A percentile compares a stretch with the other conserved stretches of the same genome.
Conservation (phyloP, 2,113 vertebrate species). For the Nansenia antarctica region DNA sequence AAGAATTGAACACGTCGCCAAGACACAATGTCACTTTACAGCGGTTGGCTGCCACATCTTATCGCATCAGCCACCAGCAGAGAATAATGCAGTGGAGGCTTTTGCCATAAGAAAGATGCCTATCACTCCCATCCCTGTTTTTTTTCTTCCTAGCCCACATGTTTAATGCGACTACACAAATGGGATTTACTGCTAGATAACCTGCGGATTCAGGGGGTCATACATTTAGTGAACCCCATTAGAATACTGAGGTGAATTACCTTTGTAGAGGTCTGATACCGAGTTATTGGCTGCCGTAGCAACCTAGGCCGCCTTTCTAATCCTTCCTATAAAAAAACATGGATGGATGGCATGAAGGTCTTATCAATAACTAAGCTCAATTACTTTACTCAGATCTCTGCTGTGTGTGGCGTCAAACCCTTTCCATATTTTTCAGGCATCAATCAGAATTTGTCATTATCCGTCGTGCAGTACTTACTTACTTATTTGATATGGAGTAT, state of each 20-base stretch:
- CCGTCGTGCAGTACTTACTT: too few relatives aligned
- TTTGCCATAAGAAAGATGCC: conserved; percentile 43
- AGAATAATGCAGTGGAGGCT: conserved; percentile 36
- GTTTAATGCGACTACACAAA: conserved; percentile 62
- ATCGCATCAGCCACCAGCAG: conserved; percentile 31
- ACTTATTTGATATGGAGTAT: too few relatives aligned
- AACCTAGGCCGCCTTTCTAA: too few relatives aligned
- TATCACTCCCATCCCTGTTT: conserved; percentile 40
- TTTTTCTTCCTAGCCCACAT: conserved; percentile 31
- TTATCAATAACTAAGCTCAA: neutral
- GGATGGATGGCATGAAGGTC: neutral
- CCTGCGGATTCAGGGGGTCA: conserved; percentile 44
- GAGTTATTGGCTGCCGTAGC: too few relatives aligned
- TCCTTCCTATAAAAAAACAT: neutral
- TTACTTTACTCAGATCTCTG: neutral
- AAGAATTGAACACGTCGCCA: conserved; percentile 36
- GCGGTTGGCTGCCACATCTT: conserved; percentile 29
- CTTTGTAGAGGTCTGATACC: too few relatives aligned
- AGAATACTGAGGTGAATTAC: conserved; percentile 14
- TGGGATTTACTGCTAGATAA: conserved; percentile 62
- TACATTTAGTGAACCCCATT: conserved; percentile 30
- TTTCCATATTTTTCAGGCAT: neutral
- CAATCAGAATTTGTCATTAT: conserved; percentile 1
- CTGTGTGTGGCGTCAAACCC: neutral
- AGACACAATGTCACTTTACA: conserved; percentile 28